Percentiles rank a stretch among this genome's conserved stretches.
These are phyloP conservation scores for Rousettus madagascariensis DNA, from an alignment of 2,797 vertebrate genomes.

Conservation along the genomic window DNA sequence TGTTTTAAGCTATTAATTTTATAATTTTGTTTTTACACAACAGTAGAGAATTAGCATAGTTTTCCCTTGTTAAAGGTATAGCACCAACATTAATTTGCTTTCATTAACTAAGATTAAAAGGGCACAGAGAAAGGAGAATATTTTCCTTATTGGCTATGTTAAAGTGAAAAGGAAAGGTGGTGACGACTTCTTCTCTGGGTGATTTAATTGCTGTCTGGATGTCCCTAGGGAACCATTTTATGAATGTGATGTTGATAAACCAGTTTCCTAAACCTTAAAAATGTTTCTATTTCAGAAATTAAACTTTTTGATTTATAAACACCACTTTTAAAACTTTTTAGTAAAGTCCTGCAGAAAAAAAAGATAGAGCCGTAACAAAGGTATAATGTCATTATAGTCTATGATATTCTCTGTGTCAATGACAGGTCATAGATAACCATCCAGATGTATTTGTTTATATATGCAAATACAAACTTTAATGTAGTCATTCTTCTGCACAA, in stretches of 20 bases:
- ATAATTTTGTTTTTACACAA: neutral
- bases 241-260: neutral
- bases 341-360: neutral
- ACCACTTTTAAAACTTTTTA: neutral
- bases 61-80: neutral
- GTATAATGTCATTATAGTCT: constrained; percentile 24
- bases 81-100: neutral
- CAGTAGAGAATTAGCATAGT: neutral
- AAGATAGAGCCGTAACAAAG: neutral
- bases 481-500: constrained; percentile 58
- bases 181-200: neutral
- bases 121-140: neutral
- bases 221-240: neutral
- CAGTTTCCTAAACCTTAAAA: neutral
- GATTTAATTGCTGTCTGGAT: neutral
- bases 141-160: neutral
- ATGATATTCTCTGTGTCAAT: neutral
- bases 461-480: constrained; percentile 59
- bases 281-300: constrained; percentile 4
- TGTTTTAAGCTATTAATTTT: neutral
- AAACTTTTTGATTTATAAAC: constrained; percentile 30
- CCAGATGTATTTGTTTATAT: constrained; percentile 50
- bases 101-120: neutral
- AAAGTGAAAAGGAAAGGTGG: neutral
- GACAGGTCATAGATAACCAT: constrained; percentile 57